phyloP scores from a whole-genome alignment of 2,797 vertebrate species.

The Acipenser transmontanus region DNA sequence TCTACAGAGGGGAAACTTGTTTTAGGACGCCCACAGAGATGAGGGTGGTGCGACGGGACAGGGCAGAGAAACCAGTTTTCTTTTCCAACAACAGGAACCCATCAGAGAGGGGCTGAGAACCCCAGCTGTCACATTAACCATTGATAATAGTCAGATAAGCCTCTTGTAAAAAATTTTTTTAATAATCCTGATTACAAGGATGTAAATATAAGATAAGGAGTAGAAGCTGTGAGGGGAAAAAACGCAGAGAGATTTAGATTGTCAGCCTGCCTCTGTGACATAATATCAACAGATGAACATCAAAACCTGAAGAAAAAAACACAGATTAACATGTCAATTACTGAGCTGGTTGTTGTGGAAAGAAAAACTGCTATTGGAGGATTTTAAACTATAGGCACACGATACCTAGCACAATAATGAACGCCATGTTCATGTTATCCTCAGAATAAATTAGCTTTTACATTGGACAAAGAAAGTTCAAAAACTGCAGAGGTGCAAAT shows the following conservation, averaged over 20 bases:
- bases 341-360: conserved; percentile 24
- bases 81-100: not conserved
- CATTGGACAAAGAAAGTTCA: too few relatives aligned
- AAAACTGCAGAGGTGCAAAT: too few relatives aligned
- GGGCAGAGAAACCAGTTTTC: not conserved
- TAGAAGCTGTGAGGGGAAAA: conserved; percentile 1
- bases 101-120: not conserved
- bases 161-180: not conserved
- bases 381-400: not conserved
- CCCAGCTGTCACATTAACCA: not conserved
- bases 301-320: conserved; percentile 36
- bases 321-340: conserved; percentile 51
- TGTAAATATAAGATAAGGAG: not conserved
- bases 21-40: too few relatives aligned
- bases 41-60: not conserved
- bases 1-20: too few relatives aligned
- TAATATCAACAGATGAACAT: conserved; percentile 44
- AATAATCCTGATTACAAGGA: not conserved
- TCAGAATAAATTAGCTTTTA: too few relatives aligned
- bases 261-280: conserved; percentile 26
- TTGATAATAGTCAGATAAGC: not conserved
- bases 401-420: too few relatives aligned
- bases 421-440: too few relatives aligned
- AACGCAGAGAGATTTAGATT: not conserved
- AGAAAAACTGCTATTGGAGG: conserved; percentile 23